phyloP scores from a whole-genome alignment of 2,888 invertebrate species.

The Netelia inedita region DNA sequence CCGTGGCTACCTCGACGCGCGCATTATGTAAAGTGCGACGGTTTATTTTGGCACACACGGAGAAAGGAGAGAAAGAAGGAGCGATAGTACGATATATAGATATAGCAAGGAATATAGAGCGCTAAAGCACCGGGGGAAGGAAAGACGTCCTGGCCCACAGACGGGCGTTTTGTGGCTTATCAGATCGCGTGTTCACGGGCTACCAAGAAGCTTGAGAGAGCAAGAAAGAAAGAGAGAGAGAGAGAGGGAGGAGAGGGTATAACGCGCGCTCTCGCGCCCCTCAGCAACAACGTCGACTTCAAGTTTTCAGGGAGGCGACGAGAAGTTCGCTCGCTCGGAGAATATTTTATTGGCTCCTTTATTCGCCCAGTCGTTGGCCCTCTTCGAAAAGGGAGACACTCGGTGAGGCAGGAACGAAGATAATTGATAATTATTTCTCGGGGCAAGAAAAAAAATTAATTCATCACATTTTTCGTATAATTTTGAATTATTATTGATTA shows the following conservation, averaged over 20 bases:
- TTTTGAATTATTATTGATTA: no score
- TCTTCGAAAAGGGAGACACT: no score
- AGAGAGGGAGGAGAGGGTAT: conserved; percentile 17
- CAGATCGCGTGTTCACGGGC: conserved; percentile 83
- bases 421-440: no score
- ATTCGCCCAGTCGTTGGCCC: neutral
- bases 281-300: conserved; percentile 1
- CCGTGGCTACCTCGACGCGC: conserved; percentile 73
- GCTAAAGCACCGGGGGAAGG: conserved; percentile 15
- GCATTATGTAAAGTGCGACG: conserved; percentile 84
- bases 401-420: neutral
- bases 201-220: conserved; percentile 72
- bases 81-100: conserved; percentile 1
- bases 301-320: conserved; percentile 20
- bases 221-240: conserved; percentile 38
- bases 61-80: conserved; percentile 16
- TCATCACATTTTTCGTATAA: no score
- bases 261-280: conserved; percentile 29
- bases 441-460: no score
- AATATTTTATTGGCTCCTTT: neutral
- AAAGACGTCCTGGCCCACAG: conserved; percentile 62
- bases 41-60: conserved; percentile 80
- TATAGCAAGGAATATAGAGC: neutral
- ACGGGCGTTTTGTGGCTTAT: conserved; percentile 79
- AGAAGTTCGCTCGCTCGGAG: neutral